Evolutionary conservation across 2,113 vertebrate species (phyloP).

Genomic region (Rhynchomys soricoides): DNA sequence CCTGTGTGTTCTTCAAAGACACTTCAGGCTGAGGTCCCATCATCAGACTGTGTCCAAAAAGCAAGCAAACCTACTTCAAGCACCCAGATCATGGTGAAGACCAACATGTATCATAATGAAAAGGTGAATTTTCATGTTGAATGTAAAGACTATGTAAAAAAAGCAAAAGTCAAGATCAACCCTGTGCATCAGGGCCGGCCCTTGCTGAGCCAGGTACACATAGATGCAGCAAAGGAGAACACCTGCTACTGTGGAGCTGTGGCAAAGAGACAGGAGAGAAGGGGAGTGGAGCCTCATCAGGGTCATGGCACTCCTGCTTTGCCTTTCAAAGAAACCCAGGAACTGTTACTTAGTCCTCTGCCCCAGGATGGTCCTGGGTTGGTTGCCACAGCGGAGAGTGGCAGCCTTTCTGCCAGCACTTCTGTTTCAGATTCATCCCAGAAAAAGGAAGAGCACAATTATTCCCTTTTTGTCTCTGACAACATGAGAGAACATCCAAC

Average conservation of each 20-base stretch:
- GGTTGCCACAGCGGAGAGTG: constrained; percentile 80
- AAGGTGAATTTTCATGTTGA: constrained; percentile 89
- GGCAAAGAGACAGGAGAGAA: constrained; percentile 88
- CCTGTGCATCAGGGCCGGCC: constrained; percentile 85
- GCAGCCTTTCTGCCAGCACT: constrained; percentile 85
- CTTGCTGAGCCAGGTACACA: constrained; percentile 80
- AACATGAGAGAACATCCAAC: constrained; percentile 87
- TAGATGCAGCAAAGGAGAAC: constrained; percentile 87
- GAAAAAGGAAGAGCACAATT: constrained; percentile 99
- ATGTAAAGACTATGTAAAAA: constrained; percentile 95
- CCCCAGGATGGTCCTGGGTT: constrained; percentile 85
- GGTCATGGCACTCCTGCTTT: constrained; percentile 81
- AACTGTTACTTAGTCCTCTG: constrained; percentile 85
- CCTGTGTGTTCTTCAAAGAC: constrained; percentile 90
- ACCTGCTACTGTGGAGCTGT: constrained; percentile 88
- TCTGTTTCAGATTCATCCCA: constrained; percentile 89
- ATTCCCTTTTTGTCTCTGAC: constrained; percentile 95
- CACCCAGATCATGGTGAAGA: constrained; percentile 94
- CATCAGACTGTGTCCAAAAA: constrained; percentile 92
- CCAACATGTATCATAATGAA: constrained; percentile 87
- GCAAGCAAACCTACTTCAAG: constrained; percentile 93
- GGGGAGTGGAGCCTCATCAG: constrained; percentile 84
- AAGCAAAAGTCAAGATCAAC: constrained; percentile 96
- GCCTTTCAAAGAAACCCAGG: constrained; percentile 91
- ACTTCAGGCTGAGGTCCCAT: constrained; percentile 87